A percentile compares a stretch with the other conserved stretches of the same genome.
Conservation (phyloP, 2,113 vertebrate species). For the Narcine bancroftii region DNA sequence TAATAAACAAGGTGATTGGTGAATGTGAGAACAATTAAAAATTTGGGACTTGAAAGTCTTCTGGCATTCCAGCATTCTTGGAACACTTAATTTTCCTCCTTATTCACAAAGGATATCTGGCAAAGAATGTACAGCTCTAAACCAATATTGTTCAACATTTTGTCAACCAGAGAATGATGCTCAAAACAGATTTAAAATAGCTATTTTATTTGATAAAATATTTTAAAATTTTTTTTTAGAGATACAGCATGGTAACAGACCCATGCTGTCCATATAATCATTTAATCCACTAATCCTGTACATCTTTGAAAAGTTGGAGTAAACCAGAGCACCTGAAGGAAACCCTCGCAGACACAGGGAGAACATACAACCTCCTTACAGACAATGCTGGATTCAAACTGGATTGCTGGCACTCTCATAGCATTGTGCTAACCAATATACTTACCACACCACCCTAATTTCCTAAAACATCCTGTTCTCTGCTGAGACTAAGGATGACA, state of each 20-base stretch:
- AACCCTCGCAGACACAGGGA: no score
- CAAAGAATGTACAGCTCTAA: not conserved
- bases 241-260: no score
- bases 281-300: no score
- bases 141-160: not conserved
- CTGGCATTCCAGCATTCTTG: not conserved
- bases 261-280: no score
- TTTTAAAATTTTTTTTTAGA: not conserved
- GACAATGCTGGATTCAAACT: no score
- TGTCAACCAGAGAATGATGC: not conserved
- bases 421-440: no score
- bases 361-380: no score
- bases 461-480: no score
- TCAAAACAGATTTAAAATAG: slow-evolving; percentile 4
- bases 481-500: not conserved
- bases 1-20: not conserved
- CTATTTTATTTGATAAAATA: not conserved
- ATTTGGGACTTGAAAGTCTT: not conserved
- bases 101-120: not conserved
- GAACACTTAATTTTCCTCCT: not conserved
- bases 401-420: no score
- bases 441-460: no score
- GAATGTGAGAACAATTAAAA: not conserved
- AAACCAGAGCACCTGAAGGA: no score
- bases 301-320: no score